phyloP scores from a whole-genome alignment of 2,888 invertebrate genomes.

The Pantelozetes paolii region DNA sequence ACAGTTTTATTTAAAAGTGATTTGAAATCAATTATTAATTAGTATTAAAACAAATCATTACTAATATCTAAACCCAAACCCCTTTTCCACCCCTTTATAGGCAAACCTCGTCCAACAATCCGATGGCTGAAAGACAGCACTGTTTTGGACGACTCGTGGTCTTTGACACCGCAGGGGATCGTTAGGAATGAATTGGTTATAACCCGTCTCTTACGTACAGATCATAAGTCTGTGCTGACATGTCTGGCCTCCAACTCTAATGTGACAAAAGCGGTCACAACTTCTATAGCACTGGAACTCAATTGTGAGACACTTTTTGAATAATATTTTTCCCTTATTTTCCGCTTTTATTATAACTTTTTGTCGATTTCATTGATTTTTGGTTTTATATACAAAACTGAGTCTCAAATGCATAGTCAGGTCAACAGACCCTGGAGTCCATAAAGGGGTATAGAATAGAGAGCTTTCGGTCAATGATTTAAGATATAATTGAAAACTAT shows the following conservation, averaged over 20 bases:
- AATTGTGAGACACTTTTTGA: slow-evolving; percentile 66
- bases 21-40: too few species aligned
- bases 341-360: background rate
- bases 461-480: too few species aligned
- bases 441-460: too few species aligned
- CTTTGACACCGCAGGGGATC: slow-evolving; percentile 49
- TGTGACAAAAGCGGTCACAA: slow-evolving; percentile 45
- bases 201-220: slow-evolving; percentile 69
- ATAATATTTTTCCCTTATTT: slow-evolving; percentile 2
- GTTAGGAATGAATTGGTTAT: slow-evolving; percentile 73
- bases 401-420: too few species aligned
- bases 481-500: too few species aligned
- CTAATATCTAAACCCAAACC: background rate
- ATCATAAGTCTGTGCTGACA: slow-evolving; percentile 78
- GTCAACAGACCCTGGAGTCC: too few species aligned
- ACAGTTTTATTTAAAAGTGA: too few species aligned
- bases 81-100: slow-evolving; percentile 23
- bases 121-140: slow-evolving; percentile 47
- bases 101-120: slow-evolving; percentile 46
- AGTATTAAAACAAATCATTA: too few species aligned
- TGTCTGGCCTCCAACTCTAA: slow-evolving; percentile 61
- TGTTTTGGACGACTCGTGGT: slow-evolving; percentile 46
- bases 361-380: too few species aligned
- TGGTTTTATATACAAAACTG: too few species aligned
- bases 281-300: slow-evolving; percentile 55